A percentile compares a stretch with the other conserved stretches of the same genome.
phyloP scores from a whole-genome alignment of 2,797 vertebrate genomes.

The Sphenodon punctatus region DNA sequence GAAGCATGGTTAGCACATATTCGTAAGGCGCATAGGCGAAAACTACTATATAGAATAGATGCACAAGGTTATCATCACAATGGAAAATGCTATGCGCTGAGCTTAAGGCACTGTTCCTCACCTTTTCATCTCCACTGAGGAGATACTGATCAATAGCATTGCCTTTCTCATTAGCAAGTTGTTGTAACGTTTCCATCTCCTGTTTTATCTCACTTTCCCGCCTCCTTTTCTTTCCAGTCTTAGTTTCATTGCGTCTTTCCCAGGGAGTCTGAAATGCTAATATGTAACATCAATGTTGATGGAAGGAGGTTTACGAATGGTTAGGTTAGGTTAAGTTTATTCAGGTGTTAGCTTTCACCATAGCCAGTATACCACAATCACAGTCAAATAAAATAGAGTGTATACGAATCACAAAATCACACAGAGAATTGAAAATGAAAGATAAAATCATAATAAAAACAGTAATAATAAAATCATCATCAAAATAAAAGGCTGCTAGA shows the following conservation, averaged over 20 bases:
- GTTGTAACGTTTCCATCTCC: constrained; percentile 51
- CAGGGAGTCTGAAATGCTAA: constrained; percentile 55
- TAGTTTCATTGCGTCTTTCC: constrained; percentile 70
- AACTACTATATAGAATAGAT: not conserved
- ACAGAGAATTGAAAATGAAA: too few species aligned
- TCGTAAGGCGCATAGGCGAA: not conserved
- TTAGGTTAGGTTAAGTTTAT: too few species aligned
- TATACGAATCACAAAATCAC: too few species aligned
- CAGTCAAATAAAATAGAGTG: too few species aligned
- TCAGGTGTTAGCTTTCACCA: too few species aligned
- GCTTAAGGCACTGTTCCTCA: constrained; percentile 5
- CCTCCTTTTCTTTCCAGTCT: constrained; percentile 58
- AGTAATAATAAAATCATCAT: too few species aligned
- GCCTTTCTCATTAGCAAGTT: constrained; percentile 64
- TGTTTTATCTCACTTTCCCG: constrained; percentile 51
- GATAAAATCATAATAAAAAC: too few species aligned
- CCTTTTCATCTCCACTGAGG: constrained; percentile 73
- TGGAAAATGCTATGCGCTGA: not conserved
- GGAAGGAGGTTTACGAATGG: too few species aligned
- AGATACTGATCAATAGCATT: constrained; percentile 71
- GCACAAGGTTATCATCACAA: not conserved
- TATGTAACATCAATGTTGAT: not conserved
- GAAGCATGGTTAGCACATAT: not conserved
- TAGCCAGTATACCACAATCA: too few species aligned
- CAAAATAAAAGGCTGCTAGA: too few species aligned